Evolutionary conservation across 2,888 invertebrate species (phyloP), one percentile per base, ranked within the genome.

Genomic region (Cataglyphis altisquamis): DNA sequence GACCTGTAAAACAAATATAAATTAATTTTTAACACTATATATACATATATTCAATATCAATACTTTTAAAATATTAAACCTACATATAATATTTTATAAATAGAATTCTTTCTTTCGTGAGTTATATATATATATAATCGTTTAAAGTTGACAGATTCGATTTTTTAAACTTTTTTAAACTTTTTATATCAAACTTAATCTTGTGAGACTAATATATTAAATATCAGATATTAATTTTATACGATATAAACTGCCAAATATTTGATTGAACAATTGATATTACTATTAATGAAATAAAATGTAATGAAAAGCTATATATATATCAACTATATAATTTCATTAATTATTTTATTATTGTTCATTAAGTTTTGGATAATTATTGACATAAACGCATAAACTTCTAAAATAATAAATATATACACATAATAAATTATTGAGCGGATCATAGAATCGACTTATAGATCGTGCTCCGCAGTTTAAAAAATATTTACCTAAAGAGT

Each of bases 1-100:
- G 12, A 75, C 21, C 75, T 75, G 12, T 1, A 0, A 67, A 67
- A 77, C 39, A 75, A 55, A 75, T 55, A 36, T 1, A 67, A 67
- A 77, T 52, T 67, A 66, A 55, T 55, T 1, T 4, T 15, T 36
- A 62, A 45, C 1, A 8, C 25, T 73, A 41, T 39, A 39, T 32
- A 32, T 5, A 25, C 25, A 32, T 32, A 32, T 32, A 32, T 21
- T 57, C 36, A n/a, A 64, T 64, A 64, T n/a, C 32, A 21, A 21
- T 21, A 9, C 1, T 39, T 39, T 39, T 39, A 1, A 32, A 32
- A 32, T 39, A 0, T 39, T 39, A 39, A 39, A 39, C 2, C 39
- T 10, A 6, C 6, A 32, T 5, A 32, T 32, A 32, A 32, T 32
- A 6, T 32, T 32, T 32, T 32, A 32, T 32, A 32, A 32, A 5